Base-by-base conservation (phyloP, 2,888 invertebrate genomes). In the Aphodius granarius region DNA sequence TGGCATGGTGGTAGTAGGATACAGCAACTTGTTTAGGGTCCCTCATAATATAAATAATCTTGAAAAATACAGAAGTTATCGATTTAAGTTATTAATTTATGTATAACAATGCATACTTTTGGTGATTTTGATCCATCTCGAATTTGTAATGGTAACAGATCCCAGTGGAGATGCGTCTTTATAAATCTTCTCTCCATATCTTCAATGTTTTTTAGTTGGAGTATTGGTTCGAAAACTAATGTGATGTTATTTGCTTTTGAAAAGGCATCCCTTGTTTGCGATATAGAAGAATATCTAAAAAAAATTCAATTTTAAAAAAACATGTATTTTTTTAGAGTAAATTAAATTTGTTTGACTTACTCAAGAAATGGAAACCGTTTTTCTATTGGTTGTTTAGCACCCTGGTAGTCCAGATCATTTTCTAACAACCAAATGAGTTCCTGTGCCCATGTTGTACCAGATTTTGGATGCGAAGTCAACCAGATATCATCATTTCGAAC, bases 401-500 rank as follows among this genome's bases (percentile, higher is more conserved):
- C 91, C 82, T 94, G 92, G 81, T 92, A 95, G 84, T 97, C 92
- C 78, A 95, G 88, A 81, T 94, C 91, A 81, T 95, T 94, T 2
- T 93, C 92, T 76, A 97, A 91, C 15, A 96, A 89, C 94, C 96
- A 97, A 0, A 95, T 92, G 92, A 97, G 95, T 89, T 97, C 97
- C 84, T 97, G 96, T 0, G 94, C 92, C 97, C 97, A 97, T 0
- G 97, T 97, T 18, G 97, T 82, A 77, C 78, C 78, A 66, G 77
- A 76, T 77, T 78, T 78, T 43, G 76, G 75, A 63, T 68, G 77
- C n/a, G 73, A 72, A 5, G 73, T 71, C 20, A 78, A 71, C 66
- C 74, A 77, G n/a, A 77, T 63, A 72, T 78, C 78, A 17, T 66
- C 64, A 70, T 77, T 68, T 19, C 66, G 65, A n/a, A 77, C 76